phyloP scores from a whole-genome alignment of 2,888 invertebrate species.

The Pandemis corylana region DNA sequence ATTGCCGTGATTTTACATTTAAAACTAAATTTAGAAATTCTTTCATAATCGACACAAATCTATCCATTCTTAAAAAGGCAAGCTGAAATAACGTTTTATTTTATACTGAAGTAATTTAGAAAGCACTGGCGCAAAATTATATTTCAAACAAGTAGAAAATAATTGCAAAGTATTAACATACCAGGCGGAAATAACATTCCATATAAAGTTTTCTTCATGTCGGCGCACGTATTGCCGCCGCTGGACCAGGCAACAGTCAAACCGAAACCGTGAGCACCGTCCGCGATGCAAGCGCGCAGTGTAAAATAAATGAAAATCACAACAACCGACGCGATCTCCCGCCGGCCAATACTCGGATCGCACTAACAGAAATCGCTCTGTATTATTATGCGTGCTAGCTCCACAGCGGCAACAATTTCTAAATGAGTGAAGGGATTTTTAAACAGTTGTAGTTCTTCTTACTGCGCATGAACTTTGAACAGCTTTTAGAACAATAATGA shows the following conservation, averaged over 20 bases:
- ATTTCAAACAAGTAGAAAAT: neutral
- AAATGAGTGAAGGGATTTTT: neutral
- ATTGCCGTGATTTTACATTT: too few relatives aligned
- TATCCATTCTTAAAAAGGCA: too few relatives aligned
- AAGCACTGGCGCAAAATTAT: too few relatives aligned
- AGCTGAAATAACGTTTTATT: too few relatives aligned
- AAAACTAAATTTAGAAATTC: too few relatives aligned
- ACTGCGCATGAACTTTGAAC: neutral
- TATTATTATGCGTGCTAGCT: neutral
- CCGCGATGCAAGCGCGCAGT: neutral
- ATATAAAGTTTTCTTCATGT: neutral
- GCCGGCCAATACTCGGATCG: neutral
- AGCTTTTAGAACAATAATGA: neutral
- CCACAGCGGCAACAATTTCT: neutral
- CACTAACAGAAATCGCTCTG: neutral
- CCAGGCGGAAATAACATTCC: neutral
- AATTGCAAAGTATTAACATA: neutral
- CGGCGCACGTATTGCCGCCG: neutral
- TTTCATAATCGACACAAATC: too few relatives aligned
- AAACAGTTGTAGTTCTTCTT: neutral
- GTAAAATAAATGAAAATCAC: neutral
- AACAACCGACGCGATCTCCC: neutral
- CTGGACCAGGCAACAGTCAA: neutral
- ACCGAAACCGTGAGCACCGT: neutral
- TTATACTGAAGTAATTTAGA: neutral